These are phyloP conservation scores for Virgularia gustaviana DNA, from an alignment of 92 coral and sea anemone species.

Conservation along the genomic window DNA sequence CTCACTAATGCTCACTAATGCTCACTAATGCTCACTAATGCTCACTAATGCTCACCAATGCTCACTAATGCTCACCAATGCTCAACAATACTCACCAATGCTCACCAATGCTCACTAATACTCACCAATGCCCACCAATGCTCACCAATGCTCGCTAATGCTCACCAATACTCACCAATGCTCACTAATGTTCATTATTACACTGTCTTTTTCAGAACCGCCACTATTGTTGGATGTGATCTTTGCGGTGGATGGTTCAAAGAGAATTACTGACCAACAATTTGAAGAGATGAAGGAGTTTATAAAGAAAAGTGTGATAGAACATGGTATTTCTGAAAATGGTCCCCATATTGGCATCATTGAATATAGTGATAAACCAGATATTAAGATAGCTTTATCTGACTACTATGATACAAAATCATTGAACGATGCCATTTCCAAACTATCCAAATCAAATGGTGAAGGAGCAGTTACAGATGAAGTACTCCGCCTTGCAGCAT, in stretches of 20 bases:
- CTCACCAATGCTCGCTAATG: too few species aligned
- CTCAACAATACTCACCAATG: too few species aligned
- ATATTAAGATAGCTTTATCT: constrained; percentile 17
- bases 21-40: too few species aligned
- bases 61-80: too few species aligned
- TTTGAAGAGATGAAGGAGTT: constrained; percentile 52
- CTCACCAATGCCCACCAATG: too few species aligned
- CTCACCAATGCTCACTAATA: too few species aligned
- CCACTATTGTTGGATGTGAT: constrained; percentile 32
- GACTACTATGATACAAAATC: constrained; percentile 33
- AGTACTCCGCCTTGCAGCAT: constrained; percentile 26
- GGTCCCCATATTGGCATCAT: constrained; percentile 34
- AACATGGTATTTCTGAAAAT: constrained; percentile 17
- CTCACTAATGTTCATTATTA: too few species aligned
- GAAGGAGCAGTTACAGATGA: constrained; percentile 33
- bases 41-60: too few species aligned
- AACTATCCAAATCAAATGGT: constrained; percentile 23
- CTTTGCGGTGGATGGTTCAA: constrained; percentile 49
- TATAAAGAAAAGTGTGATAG: constrained; percentile 32
- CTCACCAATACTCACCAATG: too few species aligned
- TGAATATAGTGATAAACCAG: constrained; percentile 23
- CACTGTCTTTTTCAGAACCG: constrained; percentile 19
- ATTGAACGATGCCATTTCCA: constrained; percentile 61
- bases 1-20: too few species aligned
- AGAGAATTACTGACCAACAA: constrained; percentile 12